phyloP scores from a whole-genome alignment of 2,888 invertebrate genomes.

The Sarcophaga variegata region DNA sequence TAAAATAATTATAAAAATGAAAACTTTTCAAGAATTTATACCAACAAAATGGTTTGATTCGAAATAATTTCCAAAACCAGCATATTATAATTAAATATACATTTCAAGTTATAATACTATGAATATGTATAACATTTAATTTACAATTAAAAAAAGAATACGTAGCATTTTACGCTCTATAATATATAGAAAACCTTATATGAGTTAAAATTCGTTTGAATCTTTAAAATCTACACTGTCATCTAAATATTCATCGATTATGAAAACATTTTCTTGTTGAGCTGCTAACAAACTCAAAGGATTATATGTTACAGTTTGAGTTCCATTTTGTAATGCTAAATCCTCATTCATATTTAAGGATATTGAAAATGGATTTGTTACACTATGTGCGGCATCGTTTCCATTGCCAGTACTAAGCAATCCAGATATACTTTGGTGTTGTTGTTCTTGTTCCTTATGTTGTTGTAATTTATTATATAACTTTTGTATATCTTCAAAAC shows the following conservation, averaged over 20 bases:
- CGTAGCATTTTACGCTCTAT: too few species aligned
- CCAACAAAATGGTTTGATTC: too few species aligned
- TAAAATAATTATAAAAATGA: too few species aligned
- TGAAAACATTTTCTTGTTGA: constrained; percentile 44
- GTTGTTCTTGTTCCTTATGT: not conserved
- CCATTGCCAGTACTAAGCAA: not conserved
- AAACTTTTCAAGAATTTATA: too few species aligned
- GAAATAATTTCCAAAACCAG: too few species aligned
- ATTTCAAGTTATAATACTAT: too few species aligned
- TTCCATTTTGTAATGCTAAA: not conserved
- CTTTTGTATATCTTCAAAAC: constrained; percentile 9
- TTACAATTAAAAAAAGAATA: too few species aligned
- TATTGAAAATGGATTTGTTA: not conserved
- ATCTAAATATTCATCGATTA: constrained; percentile 56
- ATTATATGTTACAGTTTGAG: not conserved
- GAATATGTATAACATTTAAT: too few species aligned
- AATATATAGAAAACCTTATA: not conserved
- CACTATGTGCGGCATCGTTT: not conserved
- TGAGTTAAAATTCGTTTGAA: constrained; percentile 21
- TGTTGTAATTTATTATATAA: not conserved
- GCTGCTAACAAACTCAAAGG: not conserved
- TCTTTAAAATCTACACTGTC: constrained; percentile 17
- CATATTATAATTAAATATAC: too few species aligned
- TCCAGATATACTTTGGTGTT: not conserved
- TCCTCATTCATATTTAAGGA: not conserved